Conservation (phyloP, 2,888 invertebrate species). For the Polyploca ridens region DNA sequence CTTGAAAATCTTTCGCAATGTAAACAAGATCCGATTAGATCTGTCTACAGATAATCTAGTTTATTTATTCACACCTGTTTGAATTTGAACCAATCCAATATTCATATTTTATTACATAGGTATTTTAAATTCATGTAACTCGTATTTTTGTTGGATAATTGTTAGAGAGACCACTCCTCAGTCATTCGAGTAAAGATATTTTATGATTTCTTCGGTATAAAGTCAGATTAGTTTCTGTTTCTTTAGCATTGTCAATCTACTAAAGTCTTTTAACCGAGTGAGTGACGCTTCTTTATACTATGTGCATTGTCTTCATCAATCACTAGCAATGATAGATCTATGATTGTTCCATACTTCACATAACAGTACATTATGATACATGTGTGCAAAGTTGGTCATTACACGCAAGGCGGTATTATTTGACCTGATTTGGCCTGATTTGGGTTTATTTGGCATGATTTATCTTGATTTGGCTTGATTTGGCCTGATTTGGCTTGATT, state of each 20-base stretch:
- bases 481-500: too few species aligned
- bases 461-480: too few species aligned
- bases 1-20: constrained; percentile 64
- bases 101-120: constrained; percentile 42
- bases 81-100: constrained; percentile 57
- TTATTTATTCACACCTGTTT: constrained; percentile 75
- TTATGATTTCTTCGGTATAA: background rate
- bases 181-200: background rate
- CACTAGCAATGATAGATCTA: too few species aligned
- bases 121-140: background rate
- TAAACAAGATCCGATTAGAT: constrained; percentile 80
- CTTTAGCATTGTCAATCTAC: background rate
- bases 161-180: background rate
- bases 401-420: too few species aligned
- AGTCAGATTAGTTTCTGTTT: background rate
- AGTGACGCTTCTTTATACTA: too few species aligned
- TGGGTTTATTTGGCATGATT: too few species aligned
- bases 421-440: too few species aligned
- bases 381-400: too few species aligned
- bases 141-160: background rate
- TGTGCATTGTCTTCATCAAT: too few species aligned
- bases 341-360: too few species aligned
- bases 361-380: too few species aligned
- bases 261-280: too few species aligned
- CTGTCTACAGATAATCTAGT: constrained; percentile 65